Evolutionary conservation across 2,888 invertebrate genomes (phyloP).

Genomic region (Gymnocheta viridis): DNA sequence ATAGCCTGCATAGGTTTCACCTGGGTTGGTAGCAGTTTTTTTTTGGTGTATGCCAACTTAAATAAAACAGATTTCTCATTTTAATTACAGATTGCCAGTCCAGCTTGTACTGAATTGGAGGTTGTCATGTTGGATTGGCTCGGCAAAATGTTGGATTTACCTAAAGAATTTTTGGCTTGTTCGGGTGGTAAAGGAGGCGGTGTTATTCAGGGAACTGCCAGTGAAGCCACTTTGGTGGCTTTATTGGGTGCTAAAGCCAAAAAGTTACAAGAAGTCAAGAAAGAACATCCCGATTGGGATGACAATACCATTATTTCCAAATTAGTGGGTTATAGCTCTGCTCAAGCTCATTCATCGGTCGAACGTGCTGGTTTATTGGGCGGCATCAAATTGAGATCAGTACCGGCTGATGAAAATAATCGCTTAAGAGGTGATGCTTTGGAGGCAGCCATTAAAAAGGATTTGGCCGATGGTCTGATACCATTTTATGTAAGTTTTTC

Average conservation of each 20-base stretch:
- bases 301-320: slow-evolving; percentile 89
- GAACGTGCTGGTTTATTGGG: slow-evolving; percentile 95
- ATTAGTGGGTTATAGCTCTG: slow-evolving; percentile 93
- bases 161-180: slow-evolving; percentile 91
- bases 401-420: slow-evolving; percentile 88
- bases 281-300: slow-evolving; percentile 88
- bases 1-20: slow-evolving; percentile 98
- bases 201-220: slow-evolving; percentile 96
- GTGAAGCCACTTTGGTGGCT: slow-evolving; percentile 96
- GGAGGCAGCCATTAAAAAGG: slow-evolving; percentile 90
- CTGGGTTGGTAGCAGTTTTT: slow-evolving; percentile 86
- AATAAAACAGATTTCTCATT: neutral
- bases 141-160: slow-evolving; percentile 94
- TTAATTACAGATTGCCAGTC: slow-evolving; percentile 90
- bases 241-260: slow-evolving; percentile 94
- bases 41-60: too few relatives aligned
- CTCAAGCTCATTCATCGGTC: slow-evolving; percentile 96
- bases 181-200: slow-evolving; percentile 94
- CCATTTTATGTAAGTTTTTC: slow-evolving; percentile 93
- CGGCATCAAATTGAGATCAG: slow-evolving; percentile 89
- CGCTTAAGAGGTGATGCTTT: slow-evolving; percentile 89
- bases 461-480: slow-evolving; percentile 93
- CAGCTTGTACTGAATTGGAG: slow-evolving; percentile 97
- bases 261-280: slow-evolving; percentile 86
- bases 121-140: slow-evolving; percentile 98